A percentile compares a stretch with the other conserved stretches of the same genome.
These are phyloP conservation scores for Oreochromis mossambicus DNA, from an alignment of 2,797 vertebrate species.

Conservation along the genomic window DNA sequence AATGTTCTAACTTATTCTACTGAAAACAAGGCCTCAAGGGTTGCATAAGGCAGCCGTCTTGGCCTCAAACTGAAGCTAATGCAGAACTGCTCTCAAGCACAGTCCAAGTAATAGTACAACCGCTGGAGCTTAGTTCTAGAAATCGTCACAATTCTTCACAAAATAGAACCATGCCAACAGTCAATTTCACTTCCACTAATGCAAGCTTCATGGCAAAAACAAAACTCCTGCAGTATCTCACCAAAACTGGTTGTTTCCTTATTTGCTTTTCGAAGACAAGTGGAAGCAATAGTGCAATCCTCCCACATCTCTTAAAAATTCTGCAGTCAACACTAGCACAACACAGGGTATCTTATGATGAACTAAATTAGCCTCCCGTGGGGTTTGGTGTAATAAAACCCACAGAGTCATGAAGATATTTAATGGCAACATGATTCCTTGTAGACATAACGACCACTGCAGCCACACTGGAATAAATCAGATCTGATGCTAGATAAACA, in stretches of 20 bases:
- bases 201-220: not conserved
- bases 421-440: slow-evolving; percentile 29
- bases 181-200: not conserved
- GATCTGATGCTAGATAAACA: slow-evolving; percentile 44
- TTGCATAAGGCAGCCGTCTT: not conserved
- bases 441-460: slow-evolving; percentile 34
- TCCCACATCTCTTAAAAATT: not conserved
- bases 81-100: not conserved
- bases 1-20: not conserved
- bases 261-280: not conserved
- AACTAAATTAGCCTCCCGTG: slow-evolving; percentile 9
- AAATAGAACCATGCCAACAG: not conserved
- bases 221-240: not conserved
- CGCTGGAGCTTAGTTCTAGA: not conserved
- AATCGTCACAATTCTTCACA: not conserved
- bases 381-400: slow-evolving; percentile 19
- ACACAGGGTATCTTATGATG: not conserved
- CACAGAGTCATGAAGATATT: slow-evolving; percentile 23
- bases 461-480: slow-evolving; percentile 20
- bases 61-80: not conserved
- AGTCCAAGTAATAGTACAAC: not conserved
- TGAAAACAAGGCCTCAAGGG: not conserved
- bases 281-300: not conserved
- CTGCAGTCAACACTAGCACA: slow-evolving; percentile 4
- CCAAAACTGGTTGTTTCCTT: not conserved